Percentiles rank a stretch among this genome's conserved stretches.
Evolutionary conservation across 2,113 vertebrate species (phyloP).

Genomic region (Pholis gunnellus): DNA sequence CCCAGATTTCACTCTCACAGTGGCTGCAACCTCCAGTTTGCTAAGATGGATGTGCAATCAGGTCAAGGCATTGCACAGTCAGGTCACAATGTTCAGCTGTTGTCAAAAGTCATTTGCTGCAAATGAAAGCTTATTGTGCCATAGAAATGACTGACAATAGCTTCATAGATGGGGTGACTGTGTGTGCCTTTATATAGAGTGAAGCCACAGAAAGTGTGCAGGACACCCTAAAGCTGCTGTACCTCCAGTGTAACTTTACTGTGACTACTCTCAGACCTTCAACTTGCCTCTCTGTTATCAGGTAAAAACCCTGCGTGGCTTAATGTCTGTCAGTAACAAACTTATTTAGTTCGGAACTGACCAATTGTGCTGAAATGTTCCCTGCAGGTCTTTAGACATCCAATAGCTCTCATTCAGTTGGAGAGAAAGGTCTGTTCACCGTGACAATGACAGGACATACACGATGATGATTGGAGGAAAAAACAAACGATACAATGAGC

Average conservation of each 20-base stretch:
- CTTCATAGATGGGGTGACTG: too few species aligned
- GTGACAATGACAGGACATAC: not conserved
- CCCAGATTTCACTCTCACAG: conserved; percentile 68
- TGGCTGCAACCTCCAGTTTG: conserved; percentile 33
- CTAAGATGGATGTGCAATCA: conserved; percentile 52
- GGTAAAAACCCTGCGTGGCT: not conserved
- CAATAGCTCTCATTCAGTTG: not conserved
- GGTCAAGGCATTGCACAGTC: conserved; percentile 50
- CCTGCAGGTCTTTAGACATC: not conserved
- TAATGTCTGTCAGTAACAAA: not conserved
- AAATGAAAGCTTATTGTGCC: not conserved
- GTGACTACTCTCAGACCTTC: not conserved
- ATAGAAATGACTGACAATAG: not conserved
- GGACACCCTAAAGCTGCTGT: not conserved
- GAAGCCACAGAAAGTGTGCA: conserved; percentile 2
- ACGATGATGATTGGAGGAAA: not conserved
- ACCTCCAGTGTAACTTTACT: not conserved
- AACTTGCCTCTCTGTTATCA: not conserved
- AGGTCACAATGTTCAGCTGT: conserved; percentile 40
- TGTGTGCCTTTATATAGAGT: not conserved
- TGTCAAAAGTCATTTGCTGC: not conserved
- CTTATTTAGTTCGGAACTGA: not conserved
- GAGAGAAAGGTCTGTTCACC: not conserved
- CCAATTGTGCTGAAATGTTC: too few species aligned
- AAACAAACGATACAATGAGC: not conserved